Evolutionary conservation across 2,888 invertebrate genomes (phyloP), one percentile per base, ranked within the genome.

Genomic region (Pseudococcus longispinus): DNA sequence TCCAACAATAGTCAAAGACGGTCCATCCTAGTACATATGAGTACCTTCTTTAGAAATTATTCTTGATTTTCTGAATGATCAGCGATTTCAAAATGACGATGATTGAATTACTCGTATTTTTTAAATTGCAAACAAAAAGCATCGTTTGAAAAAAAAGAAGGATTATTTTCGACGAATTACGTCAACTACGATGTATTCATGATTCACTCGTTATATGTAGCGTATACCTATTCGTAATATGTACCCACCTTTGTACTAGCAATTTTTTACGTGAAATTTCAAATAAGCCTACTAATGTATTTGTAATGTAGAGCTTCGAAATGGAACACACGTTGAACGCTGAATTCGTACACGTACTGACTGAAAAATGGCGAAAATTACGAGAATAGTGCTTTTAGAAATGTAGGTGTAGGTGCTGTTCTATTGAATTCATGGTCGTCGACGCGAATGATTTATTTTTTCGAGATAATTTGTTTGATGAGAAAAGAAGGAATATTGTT

Each of bases 401-500:
- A 70, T 29, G 37, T 37, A 37, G 8, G 29, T 70, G 70, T 60
- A 60, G 60, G 60, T 70, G 70, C 70, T 29, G 26, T 65, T 70
- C n/a, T 70, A 70, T 70, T 70, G 29, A 70, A 29, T 70, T 70
- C 70, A 29, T 29, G 70, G 32, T 29, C 70, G 70, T 18, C 18
- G 15, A 15, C 6, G 70, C 32, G 70, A 70, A 29, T 70, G 70
- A 70, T 70, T 70, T 70, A 70, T 70, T 70, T 70, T 29, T 70
- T 18, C 18, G 15, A 70, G 18, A 70, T 70, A 70, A 70, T 70
- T 70, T 70, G 29, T 70, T 29, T 70, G 70, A 70, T 70, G 70
- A 70, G 32, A 70, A 70, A 70, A 70, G 70, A 70, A 8, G 18
- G 15, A 70, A 70, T 70, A 70, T 70, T 18, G 65, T 65, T 65